Base-by-base conservation (phyloP, 2,888 invertebrate species). In the Tolmerus cingulatus region DNA sequence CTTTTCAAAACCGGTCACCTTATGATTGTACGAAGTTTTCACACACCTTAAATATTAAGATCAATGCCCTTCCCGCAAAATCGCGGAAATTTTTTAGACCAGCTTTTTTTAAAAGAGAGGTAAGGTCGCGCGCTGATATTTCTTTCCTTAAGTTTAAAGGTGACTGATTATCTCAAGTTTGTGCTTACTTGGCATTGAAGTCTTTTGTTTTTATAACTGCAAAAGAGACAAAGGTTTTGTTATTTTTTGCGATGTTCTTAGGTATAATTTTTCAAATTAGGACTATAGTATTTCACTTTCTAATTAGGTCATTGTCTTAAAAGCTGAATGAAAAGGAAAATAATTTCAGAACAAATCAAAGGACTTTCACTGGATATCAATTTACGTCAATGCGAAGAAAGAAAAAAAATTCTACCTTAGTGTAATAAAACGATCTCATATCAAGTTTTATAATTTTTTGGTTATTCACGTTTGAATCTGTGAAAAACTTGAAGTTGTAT, bases 21-120 rank as follows among this genome's bases (percentile, higher is more conserved):
- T 7, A 34, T 30, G 16, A 2, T 66, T 19, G 23, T 74, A 74
- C 12, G 34, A 74, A 27, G 23, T 19, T 51, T 51, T 30, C 74
- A 76, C 27, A 76, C 76, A 76, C n/a, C 34, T 76, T 37, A 76
- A 30, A 37, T 9, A 76, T 76, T 34, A 34, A 76, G 76, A 76
- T 76, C 76, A 76, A 76, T 76, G 76, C 76, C 76, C 76, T 76
- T 76, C 76, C 37, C 14, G 76, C 76, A 76, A 66, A 66, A 27
- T 76, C n/a, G 37, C 76, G 76, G 76, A 76, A 76, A 76, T 16
- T 76, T 76, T 74, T 76, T 76, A 37, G n/a, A 76, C 16, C 37
- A 76, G 76, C 76, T 37, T 66, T 12, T 66, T 66, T 66, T 66
- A 76, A 76, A 76, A 34, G 37, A 37, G 76, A 34, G 27, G 12